phyloP scores from a whole-genome alignment of 2,888 invertebrate species.

The Acronicta alni region DNA sequence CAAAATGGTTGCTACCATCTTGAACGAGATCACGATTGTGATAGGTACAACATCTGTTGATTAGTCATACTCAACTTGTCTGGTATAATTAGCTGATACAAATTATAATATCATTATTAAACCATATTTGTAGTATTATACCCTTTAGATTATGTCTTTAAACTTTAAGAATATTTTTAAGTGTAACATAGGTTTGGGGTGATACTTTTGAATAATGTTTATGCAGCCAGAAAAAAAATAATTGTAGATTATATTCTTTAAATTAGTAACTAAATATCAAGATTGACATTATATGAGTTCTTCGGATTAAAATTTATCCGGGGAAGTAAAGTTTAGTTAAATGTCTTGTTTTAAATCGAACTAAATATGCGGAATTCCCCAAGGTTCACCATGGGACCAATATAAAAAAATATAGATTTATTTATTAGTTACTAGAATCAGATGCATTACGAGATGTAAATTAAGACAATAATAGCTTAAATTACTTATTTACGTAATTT shows the following conservation, averaged over 20 bases:
- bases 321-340: no score
- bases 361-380: background rate
- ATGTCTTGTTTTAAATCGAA: no score
- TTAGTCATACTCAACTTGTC: slow-evolving; percentile 23
- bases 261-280: no score
- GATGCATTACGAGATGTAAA: background rate
- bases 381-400: background rate
- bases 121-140: background rate
- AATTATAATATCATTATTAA: slow-evolving; percentile 1
- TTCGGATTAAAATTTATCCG: no score
- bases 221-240: background rate
- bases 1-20: slow-evolving; percentile 41
- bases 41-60: slow-evolving; percentile 46
- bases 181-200: no score
- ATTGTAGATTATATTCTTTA: no score
- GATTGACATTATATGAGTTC: no score
- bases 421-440: background rate
- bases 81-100: slow-evolving; percentile 11
- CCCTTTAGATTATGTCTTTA: no score
- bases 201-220: no score
- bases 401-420: background rate
- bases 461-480: background rate
- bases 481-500: background rate
- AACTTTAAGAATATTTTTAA: no score
- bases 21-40: slow-evolving; percentile 37